These are phyloP conservation scores for Rutilus rutilus DNA, from an alignment of 2,113 vertebrate species.

Conservation along the genomic window DNA sequence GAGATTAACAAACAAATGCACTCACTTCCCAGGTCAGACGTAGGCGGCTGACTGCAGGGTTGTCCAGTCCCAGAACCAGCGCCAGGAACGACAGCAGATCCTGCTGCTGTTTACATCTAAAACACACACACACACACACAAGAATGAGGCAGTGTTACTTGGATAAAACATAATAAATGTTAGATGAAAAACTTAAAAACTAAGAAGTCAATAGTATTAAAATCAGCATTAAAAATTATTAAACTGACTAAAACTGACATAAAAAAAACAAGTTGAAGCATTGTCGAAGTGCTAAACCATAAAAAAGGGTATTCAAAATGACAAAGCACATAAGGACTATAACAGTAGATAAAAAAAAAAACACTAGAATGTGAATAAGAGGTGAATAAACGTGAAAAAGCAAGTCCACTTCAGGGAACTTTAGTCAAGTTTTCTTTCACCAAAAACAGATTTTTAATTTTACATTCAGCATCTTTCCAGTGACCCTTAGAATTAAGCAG, in stretches of 20 bases:
- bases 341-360: not conserved
- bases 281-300: too few species aligned
- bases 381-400: not conserved
- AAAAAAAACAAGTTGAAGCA: too few species aligned
- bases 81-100: slow-evolving; percentile 95
- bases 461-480: not conserved
- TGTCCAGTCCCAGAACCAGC: slow-evolving; percentile 91
- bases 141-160: too few species aligned
- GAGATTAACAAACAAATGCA: not conserved
- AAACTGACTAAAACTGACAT: too few species aligned
- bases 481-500: not conserved
- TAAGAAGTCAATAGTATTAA: not conserved
- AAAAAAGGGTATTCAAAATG: not conserved
- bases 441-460: not conserved
- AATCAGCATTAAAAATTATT: too few species aligned
- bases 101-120: slow-evolving; percentile 96
- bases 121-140: slow-evolving; percentile 20
- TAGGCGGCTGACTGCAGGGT: slow-evolving; percentile 88
- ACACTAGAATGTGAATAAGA: not conserved
- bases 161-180: not conserved
- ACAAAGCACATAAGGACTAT: not conserved
- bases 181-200: not conserved
- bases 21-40: slow-evolving; percentile 95
- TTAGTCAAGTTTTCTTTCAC: not conserved
- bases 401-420: not conserved